A percentile compares a stretch with the other conserved stretches of the same genome.
These are phyloP conservation scores for Staurois parvus DNA, from an alignment of 2,797 vertebrate species.

Conservation along the genomic window DNA sequence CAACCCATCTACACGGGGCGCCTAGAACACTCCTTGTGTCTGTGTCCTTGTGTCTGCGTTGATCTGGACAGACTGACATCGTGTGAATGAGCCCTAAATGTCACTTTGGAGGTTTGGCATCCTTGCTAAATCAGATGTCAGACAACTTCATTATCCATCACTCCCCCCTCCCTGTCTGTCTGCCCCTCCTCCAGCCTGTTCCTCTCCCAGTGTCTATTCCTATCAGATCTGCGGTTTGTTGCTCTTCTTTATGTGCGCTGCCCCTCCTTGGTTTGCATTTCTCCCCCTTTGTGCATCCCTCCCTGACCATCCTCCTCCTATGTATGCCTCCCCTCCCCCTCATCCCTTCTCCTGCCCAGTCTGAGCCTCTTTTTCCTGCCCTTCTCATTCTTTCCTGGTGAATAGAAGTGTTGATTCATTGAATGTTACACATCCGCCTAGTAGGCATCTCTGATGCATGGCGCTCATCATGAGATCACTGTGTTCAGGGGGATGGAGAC, in stretches of 20 bases:
- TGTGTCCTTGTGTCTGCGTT: no score
- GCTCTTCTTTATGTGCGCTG: conserved; percentile 31
- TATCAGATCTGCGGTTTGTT: not conserved
- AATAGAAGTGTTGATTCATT: conserved; percentile 48
- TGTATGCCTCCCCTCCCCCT: conserved; percentile 40
- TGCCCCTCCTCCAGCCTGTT: not conserved
- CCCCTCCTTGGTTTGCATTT: not conserved
- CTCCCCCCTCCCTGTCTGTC: not conserved
- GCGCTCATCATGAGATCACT: no score
- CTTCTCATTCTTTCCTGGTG: conserved; percentile 52
- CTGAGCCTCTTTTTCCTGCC: conserved; percentile 41
- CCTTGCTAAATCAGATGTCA: no score
- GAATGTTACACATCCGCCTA: conserved; percentile 26
- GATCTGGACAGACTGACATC: no score
- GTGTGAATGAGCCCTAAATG: no score
- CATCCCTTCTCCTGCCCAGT: conserved; percentile 14
- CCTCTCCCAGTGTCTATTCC: not conserved
- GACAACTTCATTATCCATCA: not conserved
- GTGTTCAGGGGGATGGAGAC: no score
- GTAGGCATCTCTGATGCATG: not conserved
- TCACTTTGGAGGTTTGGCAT: no score
- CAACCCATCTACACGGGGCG: no score
- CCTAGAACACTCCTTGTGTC: no score
- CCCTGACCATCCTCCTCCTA: conserved; percentile 9
- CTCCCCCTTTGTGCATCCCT: conserved; percentile 24